Evolutionary conservation across 1,140 invertebrate species (phyloP), one percentile per base, ranked within the genome.

Genomic region (Plectrocnemia conspersa): DNA sequence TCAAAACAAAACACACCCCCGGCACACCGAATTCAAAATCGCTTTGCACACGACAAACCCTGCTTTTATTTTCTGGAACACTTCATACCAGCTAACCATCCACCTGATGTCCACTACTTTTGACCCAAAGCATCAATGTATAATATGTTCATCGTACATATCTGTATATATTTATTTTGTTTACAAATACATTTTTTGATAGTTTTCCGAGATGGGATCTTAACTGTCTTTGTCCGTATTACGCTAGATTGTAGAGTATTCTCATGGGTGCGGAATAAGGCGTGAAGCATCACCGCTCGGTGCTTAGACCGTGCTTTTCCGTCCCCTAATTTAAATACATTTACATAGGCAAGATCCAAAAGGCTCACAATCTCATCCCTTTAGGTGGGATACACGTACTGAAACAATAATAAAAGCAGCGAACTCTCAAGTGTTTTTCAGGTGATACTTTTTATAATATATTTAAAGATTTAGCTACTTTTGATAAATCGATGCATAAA

Each of bases 251-350:
- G 36, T 40, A 40, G 32, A 10, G 47, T 50, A 50, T 50, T 50
- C 47, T 29, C 47, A 11, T 6, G 32, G 47, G 47, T 21, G 38
- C 23, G 47, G 47, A 50, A 50, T 50, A 50, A 50, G 47, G 47
- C 47, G 47, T 50, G 47, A 50, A 50, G 47, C 47, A 50, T 50
- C 47, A 50, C 32, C 32, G 47, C 47, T 50, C 40, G 47, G 47
- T 50, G 52, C 42, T 54, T 47, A 55, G 32, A 38, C 44, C 44
- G 21, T 40, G 36, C 54, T 48, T 40, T 44, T 21, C 35, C 36
- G 36, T 33, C 45, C 46, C 54, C 36, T 32, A 49, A 49, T 56
- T 56, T 56, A 47, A 49, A 56, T 56, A 49, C 46, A 56, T 56
- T 56, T 49, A 56, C 54, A 56, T 56, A 49, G 36, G 54, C 45